Conservation (phyloP, 2,888 invertebrate species). For the Carpatolechia fugitivella region DNA sequence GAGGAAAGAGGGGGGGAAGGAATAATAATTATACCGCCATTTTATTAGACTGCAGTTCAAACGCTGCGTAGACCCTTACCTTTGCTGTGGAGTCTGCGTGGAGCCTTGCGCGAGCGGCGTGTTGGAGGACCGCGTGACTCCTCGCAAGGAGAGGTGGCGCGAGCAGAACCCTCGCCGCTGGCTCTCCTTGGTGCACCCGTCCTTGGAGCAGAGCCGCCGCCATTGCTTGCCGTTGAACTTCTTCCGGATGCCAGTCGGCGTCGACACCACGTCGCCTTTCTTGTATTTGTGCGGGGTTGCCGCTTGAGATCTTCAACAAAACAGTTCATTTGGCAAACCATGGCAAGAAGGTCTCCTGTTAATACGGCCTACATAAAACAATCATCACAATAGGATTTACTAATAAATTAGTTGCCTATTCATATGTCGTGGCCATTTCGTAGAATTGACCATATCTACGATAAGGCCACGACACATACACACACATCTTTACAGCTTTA, state of each 20-base stretch:
- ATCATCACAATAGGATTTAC: too few species aligned
- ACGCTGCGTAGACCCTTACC: too few species aligned
- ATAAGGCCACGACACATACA: too few species aligned
- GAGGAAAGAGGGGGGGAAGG: too few species aligned
- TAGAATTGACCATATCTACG: too few species aligned
- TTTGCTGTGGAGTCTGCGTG: slow-evolving; percentile 68
- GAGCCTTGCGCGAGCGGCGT: slow-evolving; percentile 67
- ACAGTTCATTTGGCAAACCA: not conserved
- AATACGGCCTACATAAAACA: too few species aligned
- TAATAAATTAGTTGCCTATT: too few species aligned
- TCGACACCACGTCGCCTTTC: slow-evolving; percentile 97
- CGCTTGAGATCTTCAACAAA: slow-evolving; percentile 86
- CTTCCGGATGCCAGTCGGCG: slow-evolving; percentile 97
- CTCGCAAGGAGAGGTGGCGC: slow-evolving; percentile 94
- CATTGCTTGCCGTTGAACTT: slow-evolving; percentile 99
- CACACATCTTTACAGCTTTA: too few species aligned
- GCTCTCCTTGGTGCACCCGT: slow-evolving; percentile 95
- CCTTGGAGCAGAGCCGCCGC: slow-evolving; percentile 97
- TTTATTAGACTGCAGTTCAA: too few species aligned
- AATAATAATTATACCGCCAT: too few species aligned
- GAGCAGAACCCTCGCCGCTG: slow-evolving; percentile 98
- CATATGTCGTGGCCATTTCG: too few species aligned
- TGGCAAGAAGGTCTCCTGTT: too few species aligned
- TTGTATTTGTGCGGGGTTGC: slow-evolving; percentile 97
- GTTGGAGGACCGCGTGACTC: slow-evolving; percentile 73